Conservation (phyloP, 1,140 invertebrate species). For the Grapholita molesta region DNA sequence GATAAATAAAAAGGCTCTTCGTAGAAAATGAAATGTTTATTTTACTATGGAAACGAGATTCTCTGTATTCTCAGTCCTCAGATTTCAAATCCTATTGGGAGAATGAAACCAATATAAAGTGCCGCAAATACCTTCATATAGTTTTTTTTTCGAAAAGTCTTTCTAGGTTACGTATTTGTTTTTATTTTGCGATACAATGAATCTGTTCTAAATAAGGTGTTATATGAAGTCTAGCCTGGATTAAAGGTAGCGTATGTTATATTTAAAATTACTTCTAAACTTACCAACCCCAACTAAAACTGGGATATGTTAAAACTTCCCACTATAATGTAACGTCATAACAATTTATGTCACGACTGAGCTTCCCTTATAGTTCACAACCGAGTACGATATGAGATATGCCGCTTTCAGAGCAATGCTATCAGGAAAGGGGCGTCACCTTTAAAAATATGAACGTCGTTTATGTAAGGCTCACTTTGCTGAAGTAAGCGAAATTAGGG, state of each 20-base stretch:
- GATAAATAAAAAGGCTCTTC: background rate
- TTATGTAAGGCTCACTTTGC: constrained; percentile 21
- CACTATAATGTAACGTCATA: constrained; percentile 17
- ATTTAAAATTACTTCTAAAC: background rate
- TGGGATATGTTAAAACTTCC: background rate
- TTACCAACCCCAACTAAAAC: background rate
- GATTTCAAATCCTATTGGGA: background rate
- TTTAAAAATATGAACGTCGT: constrained; percentile 28
- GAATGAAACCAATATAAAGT: background rate
- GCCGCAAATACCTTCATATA: background rate
- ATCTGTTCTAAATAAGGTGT: background rate
- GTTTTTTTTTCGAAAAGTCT: background rate
- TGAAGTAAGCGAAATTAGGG: constrained; percentile 20
- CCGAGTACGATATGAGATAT: constrained; percentile 10
- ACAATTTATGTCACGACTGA: constrained; percentile 12
- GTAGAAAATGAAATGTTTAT: background rate
- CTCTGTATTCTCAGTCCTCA: constrained; percentile 3
- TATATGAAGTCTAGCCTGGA: background rate
- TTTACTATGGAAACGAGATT: constrained; percentile 8
- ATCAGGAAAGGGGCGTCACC: constrained; percentile 21
- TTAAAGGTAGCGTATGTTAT: background rate
- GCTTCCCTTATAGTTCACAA: constrained; percentile 13
- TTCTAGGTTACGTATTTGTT: no score
- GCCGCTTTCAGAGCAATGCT: constrained; percentile 7
- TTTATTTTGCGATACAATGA: no score